Evolutionary conservation across 2,888 invertebrate species (phyloP), one percentile per base, ranked within the genome.

Genomic region (Capitulum mitella): DNA sequence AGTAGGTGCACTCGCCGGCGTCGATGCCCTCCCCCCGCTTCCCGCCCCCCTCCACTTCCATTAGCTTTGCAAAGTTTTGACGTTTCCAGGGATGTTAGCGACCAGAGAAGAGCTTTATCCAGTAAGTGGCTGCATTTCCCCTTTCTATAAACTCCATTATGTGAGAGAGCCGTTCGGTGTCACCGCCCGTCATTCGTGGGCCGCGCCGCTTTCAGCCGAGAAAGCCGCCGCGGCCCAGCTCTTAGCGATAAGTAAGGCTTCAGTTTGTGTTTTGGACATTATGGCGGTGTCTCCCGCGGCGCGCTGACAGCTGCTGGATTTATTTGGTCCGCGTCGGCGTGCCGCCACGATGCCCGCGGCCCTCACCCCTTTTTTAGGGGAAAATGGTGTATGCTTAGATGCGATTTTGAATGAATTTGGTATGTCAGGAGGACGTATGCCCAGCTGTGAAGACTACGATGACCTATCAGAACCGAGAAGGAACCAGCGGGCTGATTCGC

Each of bases 21-120:
- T n/a, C 58, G n/a, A 10, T 29, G n/a, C 54, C 54, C n/a, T n/a
- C 54, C 54, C 54, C 54, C n/a, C 54, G 3, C 70, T 32, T 16
- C 10, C 70, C 26, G 1, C 14, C 70, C 26, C 12, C 29, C 16
- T 19, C n/a, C 29, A 6, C 70, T 70, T 70, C 70, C 70, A 70
- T 70, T 70, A 70, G 70, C 70, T 70, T 70, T 70, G 70, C 70
- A 70, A 70, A 70, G 70, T 70, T 70, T 70, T 70, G 70, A 70
- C 70, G 70, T 70, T 70, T 70, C 70, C 37, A 37, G 70, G 70
- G 70, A 70, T 70, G 70, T 70, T 70, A 40, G 37, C 70, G 40
- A 40, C 70, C 70, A 70, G 70, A 70, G 70, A 70, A 70, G 70
- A 70, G 70, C 70, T 70, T 70, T 70, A 70, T 70, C 70, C 70